Percentiles rank a stretch among this genome's conserved stretches.
Evolutionary conservation across 2,888 invertebrate species (phyloP).

Genomic region (Acanthopleura granulata): DNA sequence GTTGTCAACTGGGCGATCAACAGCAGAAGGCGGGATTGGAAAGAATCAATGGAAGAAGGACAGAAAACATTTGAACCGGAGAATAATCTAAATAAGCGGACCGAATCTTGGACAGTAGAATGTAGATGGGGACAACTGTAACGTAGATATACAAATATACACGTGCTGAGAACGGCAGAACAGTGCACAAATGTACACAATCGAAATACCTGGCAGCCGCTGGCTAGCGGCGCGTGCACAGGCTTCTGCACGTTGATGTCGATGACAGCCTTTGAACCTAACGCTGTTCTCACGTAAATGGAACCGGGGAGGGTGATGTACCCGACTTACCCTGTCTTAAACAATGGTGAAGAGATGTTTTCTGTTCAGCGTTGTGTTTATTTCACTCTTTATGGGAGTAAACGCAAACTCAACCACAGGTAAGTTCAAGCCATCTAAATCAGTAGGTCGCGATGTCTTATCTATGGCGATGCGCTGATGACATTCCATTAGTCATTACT

Average conservation of each 20-base stretch:
- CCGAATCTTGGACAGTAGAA: not conserved
- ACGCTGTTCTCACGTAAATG: not conserved
- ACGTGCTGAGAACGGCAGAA: not conserved
- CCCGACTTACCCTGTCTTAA: not conserved
- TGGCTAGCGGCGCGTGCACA: not conserved
- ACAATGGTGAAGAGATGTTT: not conserved
- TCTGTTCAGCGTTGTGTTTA: not conserved
- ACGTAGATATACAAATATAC: not conserved
- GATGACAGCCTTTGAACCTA: not conserved
- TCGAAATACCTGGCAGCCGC: not conserved
- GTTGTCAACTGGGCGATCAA: conserved; percentile 17
- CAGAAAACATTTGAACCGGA: not conserved
- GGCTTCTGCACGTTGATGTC: not conserved
- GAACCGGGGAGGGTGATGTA: not conserved
- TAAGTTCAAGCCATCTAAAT: not conserved
- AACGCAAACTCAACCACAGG: conserved; percentile 6
- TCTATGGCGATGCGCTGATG: too few relatives aligned
- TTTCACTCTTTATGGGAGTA: not conserved
- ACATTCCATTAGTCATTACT: too few relatives aligned
- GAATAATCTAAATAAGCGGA: conserved; percentile 1
- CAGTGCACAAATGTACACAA: not conserved
- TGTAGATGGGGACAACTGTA: not conserved
- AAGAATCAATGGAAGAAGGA: not conserved
- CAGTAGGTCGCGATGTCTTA: too few relatives aligned
- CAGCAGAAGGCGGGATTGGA: not conserved